Conservation (phyloP, 2,888 invertebrate species). For the Idaea dimidiata region DNA sequence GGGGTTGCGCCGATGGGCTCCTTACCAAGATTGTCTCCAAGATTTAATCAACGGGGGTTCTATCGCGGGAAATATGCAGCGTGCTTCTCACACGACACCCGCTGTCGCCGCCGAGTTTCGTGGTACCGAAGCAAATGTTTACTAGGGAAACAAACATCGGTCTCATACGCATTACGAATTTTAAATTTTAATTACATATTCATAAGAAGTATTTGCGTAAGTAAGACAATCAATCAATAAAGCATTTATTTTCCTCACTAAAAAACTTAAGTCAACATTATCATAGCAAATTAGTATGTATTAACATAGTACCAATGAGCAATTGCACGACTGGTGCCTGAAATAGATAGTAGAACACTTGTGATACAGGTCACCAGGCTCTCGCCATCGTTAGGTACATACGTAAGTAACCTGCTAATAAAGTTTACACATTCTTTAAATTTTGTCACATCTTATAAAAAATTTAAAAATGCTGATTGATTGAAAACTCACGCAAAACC, state of each 20-base stretch:
- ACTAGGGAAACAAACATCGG: slow-evolving; percentile 71
- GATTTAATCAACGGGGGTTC: slow-evolving; percentile 70
- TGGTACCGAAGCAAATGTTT: slow-evolving; percentile 69
- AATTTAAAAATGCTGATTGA: too few relatives aligned
- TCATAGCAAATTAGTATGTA: too few relatives aligned
- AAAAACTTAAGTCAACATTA: too few relatives aligned
- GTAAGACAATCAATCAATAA: too few relatives aligned
- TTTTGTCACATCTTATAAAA: too few relatives aligned
- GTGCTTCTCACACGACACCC: slow-evolving; percentile 28
- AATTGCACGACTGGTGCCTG: too few relatives aligned
- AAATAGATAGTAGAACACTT: too few relatives aligned
- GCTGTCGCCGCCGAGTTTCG: slow-evolving; percentile 39
- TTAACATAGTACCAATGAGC: too few relatives aligned
- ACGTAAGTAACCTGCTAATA: slow-evolving; percentile 14
- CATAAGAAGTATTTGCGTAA: slow-evolving; percentile 63
- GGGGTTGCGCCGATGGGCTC: slow-evolving; percentile 73
- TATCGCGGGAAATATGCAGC: slow-evolving; percentile 57
- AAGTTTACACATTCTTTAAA: neutral
- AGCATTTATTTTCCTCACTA: too few relatives aligned
- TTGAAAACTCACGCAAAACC: too few relatives aligned
- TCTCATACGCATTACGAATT: slow-evolving; percentile 72
- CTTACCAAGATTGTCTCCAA: slow-evolving; percentile 73
- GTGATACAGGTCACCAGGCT: too few relatives aligned
- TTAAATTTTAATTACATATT: slow-evolving; percentile 78
- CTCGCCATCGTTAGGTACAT: too few relatives aligned